Base-by-base conservation (phyloP, 2,888 invertebrate genomes). In the Machimus rusticus region DNA sequence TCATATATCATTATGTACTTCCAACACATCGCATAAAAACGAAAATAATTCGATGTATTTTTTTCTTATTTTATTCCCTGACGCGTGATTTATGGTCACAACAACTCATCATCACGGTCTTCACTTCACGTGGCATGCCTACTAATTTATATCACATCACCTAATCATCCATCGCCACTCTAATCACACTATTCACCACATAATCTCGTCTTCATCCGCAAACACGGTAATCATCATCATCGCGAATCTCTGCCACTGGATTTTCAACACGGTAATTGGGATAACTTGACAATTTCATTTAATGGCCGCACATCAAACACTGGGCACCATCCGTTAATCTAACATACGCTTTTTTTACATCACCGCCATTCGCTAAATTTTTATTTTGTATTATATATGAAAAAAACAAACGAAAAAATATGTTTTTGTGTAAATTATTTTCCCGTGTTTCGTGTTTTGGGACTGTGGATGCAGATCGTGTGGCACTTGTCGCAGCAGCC, bases 401-500 rank as follows among this genome's bases (percentile, higher is more conserved):
- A 57, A 57, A 57, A 57, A n/a, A n/a, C 19, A 57, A 57, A 57
- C 5, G n/a, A 57, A 8, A 57, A 57, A 8, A n/a, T 39, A 19
- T 86, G 43, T 87, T 85, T 86, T 74, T 85, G 31, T 85, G 77
- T 87, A 86, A 77, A 81, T 84, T 86, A 76, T 66, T 39, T 46
- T 74, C 34, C 28, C 23, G 19, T 39, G 51, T 74, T 74, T 37
- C 74, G 39, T 74, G 87, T 87, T 86, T 87, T 87, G 86, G 74
- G 46, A 87, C 66, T 76, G 91, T 91, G 84, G 66, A 84, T 84
- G 74, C 89, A 95, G 95, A 95, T 94, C 94, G 94, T 90, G 94
- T 95, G 91, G 95, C 95, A 90, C 93, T 95, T 91, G 94, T 94
- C 89, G 94, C 94, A 89, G 93, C 94, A 90, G 93, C 94, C 90